These are phyloP conservation scores for Dioctria rufipes DNA, from an alignment of 2,888 invertebrate genomes.

Conservation along the genomic window DNA sequence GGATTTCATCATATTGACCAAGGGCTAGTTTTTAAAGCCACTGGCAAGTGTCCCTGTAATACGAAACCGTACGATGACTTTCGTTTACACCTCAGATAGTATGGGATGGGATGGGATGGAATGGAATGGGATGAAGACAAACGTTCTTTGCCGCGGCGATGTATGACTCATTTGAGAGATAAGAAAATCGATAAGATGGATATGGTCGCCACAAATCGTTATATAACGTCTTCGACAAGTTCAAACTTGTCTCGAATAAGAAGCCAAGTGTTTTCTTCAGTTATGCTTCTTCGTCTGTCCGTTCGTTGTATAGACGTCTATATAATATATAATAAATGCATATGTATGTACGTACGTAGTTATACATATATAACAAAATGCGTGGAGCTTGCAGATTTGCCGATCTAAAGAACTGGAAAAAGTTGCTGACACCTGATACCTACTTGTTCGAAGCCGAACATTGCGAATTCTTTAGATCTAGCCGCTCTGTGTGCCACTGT, in stretches of 20 bases:
- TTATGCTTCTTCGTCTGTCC: slow-evolving; percentile 29
- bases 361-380: not conserved
- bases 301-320: not conserved
- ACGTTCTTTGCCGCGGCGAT: slow-evolving; percentile 1
- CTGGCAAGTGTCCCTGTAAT: not conserved
- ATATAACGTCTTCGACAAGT: slow-evolving; percentile 44
- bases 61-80: slow-evolving; percentile 29
- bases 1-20: slow-evolving; percentile 21
- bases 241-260: slow-evolving; percentile 31
- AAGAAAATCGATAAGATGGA: slow-evolving; percentile 29
- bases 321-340: not conserved
- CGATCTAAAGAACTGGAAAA: slow-evolving; percentile 14
- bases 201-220: slow-evolving; percentile 30
- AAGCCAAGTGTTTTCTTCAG: slow-evolving; percentile 35
- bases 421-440: slow-evolving; percentile 29
- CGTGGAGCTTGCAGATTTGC: slow-evolving; percentile 15
- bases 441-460: not conserved
- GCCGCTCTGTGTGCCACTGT: not conserved
- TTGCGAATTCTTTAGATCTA: not conserved
- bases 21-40: not conserved
- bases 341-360: not conserved
- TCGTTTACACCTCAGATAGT: slow-evolving; percentile 16
- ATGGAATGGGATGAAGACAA: not conserved
- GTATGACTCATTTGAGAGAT: slow-evolving; percentile 40
- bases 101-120: not conserved